Evolutionary conservation across 2,797 vertebrate genomes (phyloP).

Genomic region (Coregonus suidteri): DNA sequence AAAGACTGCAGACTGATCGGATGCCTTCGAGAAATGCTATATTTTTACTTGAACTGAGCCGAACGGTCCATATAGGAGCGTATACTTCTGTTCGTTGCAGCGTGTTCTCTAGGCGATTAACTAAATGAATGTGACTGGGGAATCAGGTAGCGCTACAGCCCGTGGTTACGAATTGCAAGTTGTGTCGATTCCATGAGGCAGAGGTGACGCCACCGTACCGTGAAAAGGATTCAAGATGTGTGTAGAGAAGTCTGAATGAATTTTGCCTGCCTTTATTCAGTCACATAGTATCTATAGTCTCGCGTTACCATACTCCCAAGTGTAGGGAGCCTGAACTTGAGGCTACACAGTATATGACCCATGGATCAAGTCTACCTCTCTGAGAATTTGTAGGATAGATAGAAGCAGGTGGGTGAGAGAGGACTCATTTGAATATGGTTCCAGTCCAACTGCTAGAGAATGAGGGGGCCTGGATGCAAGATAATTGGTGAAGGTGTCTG

Average conservation of each 20-base stretch:
- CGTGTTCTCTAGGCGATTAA: neutral
- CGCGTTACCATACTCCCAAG: too few relatives aligned
- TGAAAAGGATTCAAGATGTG: neutral
- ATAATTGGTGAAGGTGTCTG: neutral
- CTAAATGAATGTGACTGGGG: constrained; percentile 9
- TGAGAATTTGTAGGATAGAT: neutral
- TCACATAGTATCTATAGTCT: too few relatives aligned
- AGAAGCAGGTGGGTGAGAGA: neutral
- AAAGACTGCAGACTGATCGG: neutral
- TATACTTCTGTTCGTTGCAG: neutral
- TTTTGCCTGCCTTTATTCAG: neutral
- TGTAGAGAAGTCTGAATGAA: neutral
- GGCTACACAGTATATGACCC: neutral
- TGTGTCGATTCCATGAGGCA: neutral
- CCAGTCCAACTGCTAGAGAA: too few relatives aligned
- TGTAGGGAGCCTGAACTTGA: neutral
- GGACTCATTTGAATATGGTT: neutral
- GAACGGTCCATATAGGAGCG: neutral
- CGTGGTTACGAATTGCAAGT: neutral
- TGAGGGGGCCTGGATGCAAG: neutral
- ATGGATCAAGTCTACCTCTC: neutral
- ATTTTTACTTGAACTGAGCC: neutral
- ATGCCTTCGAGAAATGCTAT: neutral
- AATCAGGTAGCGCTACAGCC: neutral
- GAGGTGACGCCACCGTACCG: neutral